phyloP scores from a whole-genome alignment of 2,797 vertebrate genomes.

The Typhlichthys subterraneus region DNA sequence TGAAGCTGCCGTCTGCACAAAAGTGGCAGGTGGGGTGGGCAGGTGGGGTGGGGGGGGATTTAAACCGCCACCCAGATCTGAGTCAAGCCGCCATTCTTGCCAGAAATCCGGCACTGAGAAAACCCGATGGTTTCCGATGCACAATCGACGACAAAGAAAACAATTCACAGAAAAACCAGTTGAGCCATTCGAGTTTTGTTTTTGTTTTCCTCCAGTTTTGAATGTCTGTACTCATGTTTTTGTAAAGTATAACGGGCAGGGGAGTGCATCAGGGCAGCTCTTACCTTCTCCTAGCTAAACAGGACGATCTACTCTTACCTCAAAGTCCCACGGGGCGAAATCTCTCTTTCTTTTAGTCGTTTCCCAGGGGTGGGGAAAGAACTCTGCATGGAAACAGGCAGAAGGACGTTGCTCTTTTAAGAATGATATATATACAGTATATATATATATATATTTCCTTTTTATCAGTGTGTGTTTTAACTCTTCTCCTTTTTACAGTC shows the following conservation, averaged over 20 bases:
- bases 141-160: constrained; percentile 70
- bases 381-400: constrained; percentile 59
- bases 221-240: constrained; percentile 76
- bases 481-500: constrained; percentile 80
- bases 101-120: constrained; percentile 89
- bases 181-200: constrained; percentile 88
- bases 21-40: constrained; percentile 39
- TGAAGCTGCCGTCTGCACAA: constrained; percentile 54
- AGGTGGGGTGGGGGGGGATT: constrained; percentile 19
- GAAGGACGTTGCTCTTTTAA: constrained; percentile 65
- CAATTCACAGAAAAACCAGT: constrained; percentile 67
- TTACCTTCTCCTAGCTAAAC: constrained; percentile 79
- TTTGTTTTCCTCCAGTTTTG: constrained; percentile 63
- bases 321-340: constrained; percentile 86
- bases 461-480: constrained; percentile 88
- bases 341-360: constrained; percentile 48
- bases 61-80: constrained; percentile 61
- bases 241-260: constrained; percentile 85
- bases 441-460: constrained; percentile 68
- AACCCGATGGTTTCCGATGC: constrained; percentile 76
- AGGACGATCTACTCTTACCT: constrained; percentile 96
- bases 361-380: constrained; percentile 72
- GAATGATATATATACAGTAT: constrained; percentile 68
- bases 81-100: constrained; percentile 81
- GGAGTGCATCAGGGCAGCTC: constrained; percentile 77